Conservation (phyloP, 1,140 invertebrate species). For the Lasioglossum baleicum region DNA sequence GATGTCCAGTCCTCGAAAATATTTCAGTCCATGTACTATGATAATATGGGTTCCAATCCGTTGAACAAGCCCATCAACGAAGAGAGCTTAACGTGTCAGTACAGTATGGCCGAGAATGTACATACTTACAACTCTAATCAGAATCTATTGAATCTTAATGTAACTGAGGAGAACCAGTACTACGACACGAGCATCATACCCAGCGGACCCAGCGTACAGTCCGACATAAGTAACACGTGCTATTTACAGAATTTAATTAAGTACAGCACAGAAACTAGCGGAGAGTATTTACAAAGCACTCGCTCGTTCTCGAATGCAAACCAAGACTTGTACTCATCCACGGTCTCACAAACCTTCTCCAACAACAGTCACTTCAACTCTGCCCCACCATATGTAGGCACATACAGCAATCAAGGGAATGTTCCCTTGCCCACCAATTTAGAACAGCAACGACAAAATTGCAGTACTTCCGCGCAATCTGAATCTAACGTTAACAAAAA, state of each 20-base stretch:
- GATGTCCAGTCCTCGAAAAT: slow-evolving; percentile 50
- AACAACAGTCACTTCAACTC: slow-evolving; percentile 24
- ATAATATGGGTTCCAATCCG: slow-evolving; percentile 37
- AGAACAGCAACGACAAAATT: slow-evolving; percentile 18
- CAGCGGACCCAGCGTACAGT: slow-evolving; percentile 4
- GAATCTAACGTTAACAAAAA: slow-evolving; percentile 39
- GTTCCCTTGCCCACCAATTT: slow-evolving; percentile 22
- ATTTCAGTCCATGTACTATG: slow-evolving; percentile 58
- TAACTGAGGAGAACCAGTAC: slow-evolving; percentile 34
- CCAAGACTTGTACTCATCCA: slow-evolving; percentile 33
- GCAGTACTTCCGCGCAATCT: slow-evolving; percentile 6
- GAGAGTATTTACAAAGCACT: slow-evolving; percentile 35
- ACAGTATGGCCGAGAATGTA: slow-evolving; percentile 27
- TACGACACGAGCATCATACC: slow-evolving; percentile 42
- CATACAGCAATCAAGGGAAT: slow-evolving; percentile 23
- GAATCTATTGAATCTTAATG: slow-evolving; percentile 37
- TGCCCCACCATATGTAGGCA: slow-evolving; percentile 23
- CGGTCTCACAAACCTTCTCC: slow-evolving; percentile 38
- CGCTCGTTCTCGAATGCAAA: slow-evolving; percentile 24
- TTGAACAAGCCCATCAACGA: slow-evolving; percentile 27
- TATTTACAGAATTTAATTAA: slow-evolving; percentile 57
- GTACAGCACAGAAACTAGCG: slow-evolving; percentile 23
- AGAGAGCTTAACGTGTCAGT: slow-evolving; percentile 41
- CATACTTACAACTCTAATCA: slow-evolving; percentile 45
- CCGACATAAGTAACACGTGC: slow-evolving; percentile 36